These are phyloP conservation scores for Toxonevra muliebris DNA, from an alignment of 2,888 invertebrate genomes.

Conservation along the genomic window DNA sequence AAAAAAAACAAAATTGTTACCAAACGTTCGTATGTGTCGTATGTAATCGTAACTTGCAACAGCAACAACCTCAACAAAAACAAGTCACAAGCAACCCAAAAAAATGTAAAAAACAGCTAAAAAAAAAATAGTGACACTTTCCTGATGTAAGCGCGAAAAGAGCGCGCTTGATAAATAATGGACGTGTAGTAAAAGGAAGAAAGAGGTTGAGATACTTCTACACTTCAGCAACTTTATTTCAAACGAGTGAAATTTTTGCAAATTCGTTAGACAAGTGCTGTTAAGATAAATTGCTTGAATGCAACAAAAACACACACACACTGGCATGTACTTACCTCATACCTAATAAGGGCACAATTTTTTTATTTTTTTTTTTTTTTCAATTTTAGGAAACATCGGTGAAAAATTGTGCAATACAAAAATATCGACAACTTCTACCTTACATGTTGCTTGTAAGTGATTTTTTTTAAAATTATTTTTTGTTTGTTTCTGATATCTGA, in stretches of 20 bases:
- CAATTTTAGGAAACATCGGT: too few species aligned
- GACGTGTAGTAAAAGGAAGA: neutral
- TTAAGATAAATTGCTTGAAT: conserved; percentile 16
- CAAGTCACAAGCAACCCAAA: conserved; percentile 11
- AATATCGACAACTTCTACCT: too few species aligned
- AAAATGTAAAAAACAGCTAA: conserved; percentile 14
- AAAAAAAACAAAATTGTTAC: conserved; percentile 6
- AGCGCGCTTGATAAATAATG: conserved; percentile 29
- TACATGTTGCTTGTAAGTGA: too few species aligned
- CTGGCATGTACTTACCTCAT: too few species aligned
- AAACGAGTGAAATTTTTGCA: conserved; percentile 22
- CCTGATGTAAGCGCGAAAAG: conserved; percentile 8
- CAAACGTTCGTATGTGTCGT: neutral
- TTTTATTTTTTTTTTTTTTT: too few species aligned
- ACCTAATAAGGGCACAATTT: too few species aligned
- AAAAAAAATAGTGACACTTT: conserved; percentile 24
- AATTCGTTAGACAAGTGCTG: conserved; percentile 30
- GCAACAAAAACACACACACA: too few species aligned
- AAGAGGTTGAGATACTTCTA: too few species aligned
- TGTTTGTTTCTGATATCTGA: too few species aligned
- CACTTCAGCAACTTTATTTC: too few species aligned
- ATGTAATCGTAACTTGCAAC: neutral
- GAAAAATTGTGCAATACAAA: too few species aligned
- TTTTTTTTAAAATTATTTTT: too few species aligned
- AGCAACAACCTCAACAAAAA: neutral